Conservation (phyloP, 2,113 vertebrate species). For the Bubo bubo region DNA sequence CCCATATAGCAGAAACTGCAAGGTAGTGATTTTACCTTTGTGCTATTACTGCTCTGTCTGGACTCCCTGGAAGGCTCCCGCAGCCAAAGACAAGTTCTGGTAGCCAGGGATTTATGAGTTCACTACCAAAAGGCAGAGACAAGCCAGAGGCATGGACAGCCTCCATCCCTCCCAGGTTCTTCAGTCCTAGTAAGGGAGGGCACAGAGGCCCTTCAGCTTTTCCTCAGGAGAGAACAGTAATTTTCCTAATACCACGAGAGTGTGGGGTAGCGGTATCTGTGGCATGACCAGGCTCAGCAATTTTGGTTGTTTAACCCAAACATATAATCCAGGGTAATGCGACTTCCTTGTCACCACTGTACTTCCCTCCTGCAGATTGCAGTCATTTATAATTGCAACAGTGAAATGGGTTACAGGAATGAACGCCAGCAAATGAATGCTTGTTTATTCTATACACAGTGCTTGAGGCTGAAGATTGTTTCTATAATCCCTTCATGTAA, state of each 20-base stretch:
- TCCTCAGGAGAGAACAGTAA: background rate
- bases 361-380: background rate
- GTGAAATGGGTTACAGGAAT: background rate
- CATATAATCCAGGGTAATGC: background rate
- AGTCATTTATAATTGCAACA: background rate
- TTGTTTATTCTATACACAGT: background rate
- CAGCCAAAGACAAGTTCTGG: background rate
- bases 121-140: background rate
- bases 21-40: background rate
- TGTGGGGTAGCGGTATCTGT: background rate
- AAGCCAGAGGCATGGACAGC: background rate
- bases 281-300: background rate
- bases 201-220: background rate
- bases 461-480: background rate
- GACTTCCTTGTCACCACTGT: background rate
- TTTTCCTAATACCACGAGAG: background rate
- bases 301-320: background rate
- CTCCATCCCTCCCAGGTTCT: background rate
- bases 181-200: background rate
- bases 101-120: slow-evolving; percentile 30
- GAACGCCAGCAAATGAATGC: background rate
- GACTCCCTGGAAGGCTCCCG: background rate
- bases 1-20: background rate
- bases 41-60: background rate
- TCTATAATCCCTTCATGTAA: background rate